phyloP scores from a whole-genome alignment of 2,113 vertebrate species.

The Pseudolaguvia tuberculata region DNA sequence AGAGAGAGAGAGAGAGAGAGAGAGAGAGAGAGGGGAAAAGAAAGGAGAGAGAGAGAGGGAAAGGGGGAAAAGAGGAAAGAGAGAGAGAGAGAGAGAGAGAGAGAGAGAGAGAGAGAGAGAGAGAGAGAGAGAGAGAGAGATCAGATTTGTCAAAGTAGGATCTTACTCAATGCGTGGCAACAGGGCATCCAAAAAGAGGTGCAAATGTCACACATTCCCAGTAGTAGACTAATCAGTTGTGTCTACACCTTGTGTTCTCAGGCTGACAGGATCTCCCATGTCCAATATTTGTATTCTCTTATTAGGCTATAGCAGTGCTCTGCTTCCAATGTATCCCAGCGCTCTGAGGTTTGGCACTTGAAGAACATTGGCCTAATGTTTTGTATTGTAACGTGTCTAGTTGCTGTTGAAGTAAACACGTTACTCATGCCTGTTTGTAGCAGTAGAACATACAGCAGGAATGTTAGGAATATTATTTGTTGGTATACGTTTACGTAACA shows the following conservation, averaged over 20 bases:
- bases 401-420: slow-evolving; percentile 11
- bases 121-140: not conserved
- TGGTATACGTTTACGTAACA: too few relatives aligned
- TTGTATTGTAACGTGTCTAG: slow-evolving; percentile 8
- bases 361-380: slow-evolving; percentile 5
- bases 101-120: not conserved
- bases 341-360: slow-evolving; percentile 1
- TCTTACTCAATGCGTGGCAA: slow-evolving; percentile 15
- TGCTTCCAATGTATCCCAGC: slow-evolving; percentile 28
- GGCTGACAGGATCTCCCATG: slow-evolving; percentile 21
- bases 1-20: too few relatives aligned
- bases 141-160: slow-evolving; percentile 18
- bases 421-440: not conserved
- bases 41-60: too few relatives aligned
- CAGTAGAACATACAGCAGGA: not conserved
- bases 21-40: too few relatives aligned
- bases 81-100: too few relatives aligned
- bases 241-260: slow-evolving; percentile 19
- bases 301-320: not conserved
- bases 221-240: not conserved
- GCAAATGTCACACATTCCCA: slow-evolving; percentile 31
- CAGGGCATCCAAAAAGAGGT: slow-evolving; percentile 16
- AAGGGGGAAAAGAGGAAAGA: too few relatives aligned
- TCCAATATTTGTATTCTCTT: slow-evolving; percentile 29
- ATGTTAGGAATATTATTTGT: not conserved